Percentiles rank a stretch among this genome's conserved stretches.
phyloP scores from a whole-genome alignment of 2,888 invertebrate species.

The Fragum whitleyi region DNA sequence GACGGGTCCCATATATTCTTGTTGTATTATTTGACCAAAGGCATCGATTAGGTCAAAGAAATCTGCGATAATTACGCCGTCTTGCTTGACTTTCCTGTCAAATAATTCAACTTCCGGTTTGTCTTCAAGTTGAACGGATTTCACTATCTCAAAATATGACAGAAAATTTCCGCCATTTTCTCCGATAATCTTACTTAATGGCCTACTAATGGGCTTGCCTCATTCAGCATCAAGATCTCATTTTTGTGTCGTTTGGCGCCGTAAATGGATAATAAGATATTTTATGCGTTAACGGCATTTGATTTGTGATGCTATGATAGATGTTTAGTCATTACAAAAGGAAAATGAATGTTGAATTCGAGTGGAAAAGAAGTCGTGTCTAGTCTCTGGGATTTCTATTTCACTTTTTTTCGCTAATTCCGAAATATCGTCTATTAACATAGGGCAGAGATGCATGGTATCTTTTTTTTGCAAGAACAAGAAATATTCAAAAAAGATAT shows the following conservation, averaged over 20 bases:
- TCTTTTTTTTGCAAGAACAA: too few species aligned
- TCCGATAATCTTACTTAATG: constrained; percentile 18
- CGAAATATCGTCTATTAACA: too few species aligned
- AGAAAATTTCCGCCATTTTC: constrained; percentile 17
- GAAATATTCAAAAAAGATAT: too few species aligned
- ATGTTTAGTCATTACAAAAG: not conserved
- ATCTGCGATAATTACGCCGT: not conserved
- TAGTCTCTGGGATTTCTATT: too few species aligned
- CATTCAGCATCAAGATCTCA: constrained; percentile 16
- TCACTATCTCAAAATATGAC: constrained; percentile 26
- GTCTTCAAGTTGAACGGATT: not conserved
- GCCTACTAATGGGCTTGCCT: constrained; percentile 22
- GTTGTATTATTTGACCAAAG: too few species aligned
- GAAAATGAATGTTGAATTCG: too few species aligned
- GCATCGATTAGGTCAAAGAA: too few species aligned
- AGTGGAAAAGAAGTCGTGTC: too few species aligned
- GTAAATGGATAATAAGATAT: constrained; percentile 21
- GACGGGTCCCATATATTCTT: too few species aligned
- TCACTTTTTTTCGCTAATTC: too few species aligned
- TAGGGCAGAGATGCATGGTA: too few species aligned
- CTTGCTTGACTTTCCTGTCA: not conserved
- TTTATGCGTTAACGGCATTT: constrained; percentile 15
- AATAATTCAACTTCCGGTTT: not conserved
- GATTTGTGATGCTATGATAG: not conserved
- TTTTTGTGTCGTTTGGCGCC: constrained; percentile 17